Evolutionary conservation across 2,113 vertebrate genomes (phyloP).

Genomic region (Machaerirhynchus nigripectus): DNA sequence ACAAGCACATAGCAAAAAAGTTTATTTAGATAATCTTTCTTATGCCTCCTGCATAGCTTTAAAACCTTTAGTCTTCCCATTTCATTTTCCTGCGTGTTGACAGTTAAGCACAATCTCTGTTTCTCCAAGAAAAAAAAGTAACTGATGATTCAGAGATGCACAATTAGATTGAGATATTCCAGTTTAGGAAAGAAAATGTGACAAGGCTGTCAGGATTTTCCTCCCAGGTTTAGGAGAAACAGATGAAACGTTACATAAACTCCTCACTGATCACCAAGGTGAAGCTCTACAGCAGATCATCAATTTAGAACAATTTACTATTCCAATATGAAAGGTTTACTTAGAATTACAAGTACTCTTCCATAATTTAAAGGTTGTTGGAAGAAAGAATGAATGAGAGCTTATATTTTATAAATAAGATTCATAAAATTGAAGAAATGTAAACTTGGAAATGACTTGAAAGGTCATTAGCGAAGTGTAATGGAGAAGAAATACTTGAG

Average conservation of each 20-base stretch:
- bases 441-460: not conserved
- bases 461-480: not conserved
- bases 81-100: not conserved
- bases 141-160: not conserved
- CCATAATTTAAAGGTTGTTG: not conserved
- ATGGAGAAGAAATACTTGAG: not conserved
- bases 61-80: not conserved
- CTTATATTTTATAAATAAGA: not conserved
- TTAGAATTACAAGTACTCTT: not conserved
- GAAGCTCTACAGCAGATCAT: not conserved
- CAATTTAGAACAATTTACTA: not conserved
- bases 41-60: not conserved
- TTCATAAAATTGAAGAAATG: not conserved
- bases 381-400: not conserved
- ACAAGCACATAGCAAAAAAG: accelerated
- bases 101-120: not conserved
- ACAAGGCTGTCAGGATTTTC: not conserved
- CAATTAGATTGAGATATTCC: not conserved
- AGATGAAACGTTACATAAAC: not conserved
- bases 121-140: not conserved
- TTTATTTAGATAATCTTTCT: not conserved
- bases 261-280: not conserved
- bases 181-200: not conserved
- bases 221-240: not conserved
- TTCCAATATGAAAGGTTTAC: not conserved